phyloP scores from a whole-genome alignment of 2,797 vertebrate species.

The Uromys caudimaculatus region DNA sequence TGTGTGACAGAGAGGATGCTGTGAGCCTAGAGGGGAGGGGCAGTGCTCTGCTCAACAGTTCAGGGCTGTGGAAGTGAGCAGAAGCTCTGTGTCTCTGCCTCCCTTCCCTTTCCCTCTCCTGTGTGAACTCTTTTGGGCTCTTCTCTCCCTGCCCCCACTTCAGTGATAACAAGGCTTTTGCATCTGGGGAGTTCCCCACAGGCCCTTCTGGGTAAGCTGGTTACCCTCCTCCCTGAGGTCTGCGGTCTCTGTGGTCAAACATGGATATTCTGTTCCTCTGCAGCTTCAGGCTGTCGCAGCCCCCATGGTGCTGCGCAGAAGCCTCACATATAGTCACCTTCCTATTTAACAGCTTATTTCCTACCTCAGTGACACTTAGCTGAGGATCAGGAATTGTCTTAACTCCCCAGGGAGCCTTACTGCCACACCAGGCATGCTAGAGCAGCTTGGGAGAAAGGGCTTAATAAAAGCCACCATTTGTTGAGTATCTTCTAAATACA shows the following conservation, averaged over 20 bases:
- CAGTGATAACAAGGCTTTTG: background rate
- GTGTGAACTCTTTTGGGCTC: background rate
- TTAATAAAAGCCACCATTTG: background rate
- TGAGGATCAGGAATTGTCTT: background rate
- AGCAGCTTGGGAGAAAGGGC: background rate
- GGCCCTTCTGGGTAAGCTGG: background rate
- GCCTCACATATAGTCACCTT: background rate
- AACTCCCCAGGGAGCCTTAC: background rate
- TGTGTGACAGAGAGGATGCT: background rate
- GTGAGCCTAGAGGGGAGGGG: background rate
- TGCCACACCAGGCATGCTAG: background rate
- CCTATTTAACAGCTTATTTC: background rate
- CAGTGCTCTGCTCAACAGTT: background rate
- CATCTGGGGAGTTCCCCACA: background rate
- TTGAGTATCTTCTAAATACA: background rate
- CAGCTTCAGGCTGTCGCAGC: background rate
- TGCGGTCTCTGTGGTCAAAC: constrained; percentile 15
- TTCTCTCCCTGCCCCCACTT: background rate
- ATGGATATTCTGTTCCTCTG: background rate
- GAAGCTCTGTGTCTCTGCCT: background rate
- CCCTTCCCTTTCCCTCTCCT: background rate
- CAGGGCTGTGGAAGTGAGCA: background rate
- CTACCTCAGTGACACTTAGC: background rate
- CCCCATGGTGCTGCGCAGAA: background rate
- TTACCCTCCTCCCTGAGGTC: background rate